Base-by-base conservation (phyloP, 1,140 invertebrate genomes). In the Dinothrombium tinctorium region DNA sequence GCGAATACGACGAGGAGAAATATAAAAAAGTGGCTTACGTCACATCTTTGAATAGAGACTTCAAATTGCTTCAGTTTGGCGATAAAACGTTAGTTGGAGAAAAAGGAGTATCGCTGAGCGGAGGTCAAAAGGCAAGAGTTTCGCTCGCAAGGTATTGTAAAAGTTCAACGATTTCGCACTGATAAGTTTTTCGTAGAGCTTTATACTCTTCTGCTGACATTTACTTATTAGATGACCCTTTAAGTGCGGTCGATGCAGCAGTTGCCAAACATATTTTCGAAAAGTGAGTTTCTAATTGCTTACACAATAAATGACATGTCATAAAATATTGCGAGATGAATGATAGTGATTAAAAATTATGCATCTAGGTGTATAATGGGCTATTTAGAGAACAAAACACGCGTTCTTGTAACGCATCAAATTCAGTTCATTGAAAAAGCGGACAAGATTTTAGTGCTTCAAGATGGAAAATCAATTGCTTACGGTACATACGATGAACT, bases 371-470 rank as follows among this genome's bases (percentile, higher is more conserved):
- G 51, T 36, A 53, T 58, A 26, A 46, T 49, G 23, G 57, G 57
- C 23, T 65, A 63, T 36, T 53, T 77, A 2, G 60, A 62, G 29
- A 59, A 63, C 4, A 76, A 77, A 58, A 74, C 71, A 8, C 62
- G 74, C 23, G 53, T 80, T 11, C 64, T 74, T 45, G 66, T 72
- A 4, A 71, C 71, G 2, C 65, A 72, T 58, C 63, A 70, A 43
- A 48, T 69, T 14, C 62, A 71, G 55, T 54, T 50, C 54, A 21
- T 46, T 2, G 22, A 23, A 33, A 43, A 43, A 23, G 35, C 45
- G 3, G 17, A 19, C 9, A 44, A 41, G 33, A 46, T 47, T 41
- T 33, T 47, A 14, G 22, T 46, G 4, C n/a, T 47, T 1, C 26
- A 37, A 0, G 60, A 33, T 51, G 86, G 47, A 4, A 20, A 35